A percentile compares a stretch with the other conserved stretches of the same genome.
phyloP scores from a whole-genome alignment of 2,113 vertebrate genomes.

The Felis chaus region DNA sequence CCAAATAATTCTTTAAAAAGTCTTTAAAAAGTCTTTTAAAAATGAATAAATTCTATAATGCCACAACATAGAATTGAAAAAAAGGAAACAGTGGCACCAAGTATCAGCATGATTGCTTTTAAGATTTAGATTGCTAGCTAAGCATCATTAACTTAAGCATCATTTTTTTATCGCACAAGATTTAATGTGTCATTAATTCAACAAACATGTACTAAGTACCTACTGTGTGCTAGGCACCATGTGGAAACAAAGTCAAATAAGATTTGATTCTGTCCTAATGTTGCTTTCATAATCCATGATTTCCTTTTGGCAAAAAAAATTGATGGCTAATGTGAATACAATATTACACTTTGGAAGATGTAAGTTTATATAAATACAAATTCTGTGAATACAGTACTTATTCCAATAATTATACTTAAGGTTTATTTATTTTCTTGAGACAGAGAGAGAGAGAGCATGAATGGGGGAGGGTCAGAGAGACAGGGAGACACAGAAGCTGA shows the following conservation, averaged over 20 bases:
- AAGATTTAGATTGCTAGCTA: background rate
- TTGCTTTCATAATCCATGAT: background rate
- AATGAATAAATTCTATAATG: background rate
- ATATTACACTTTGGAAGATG: background rate
- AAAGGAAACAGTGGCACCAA: background rate
- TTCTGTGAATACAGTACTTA: background rate
- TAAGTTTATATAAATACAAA: background rate
- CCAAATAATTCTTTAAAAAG: background rate
- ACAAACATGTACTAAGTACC: background rate
- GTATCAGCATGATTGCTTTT: background rate
- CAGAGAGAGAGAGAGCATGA: too few species aligned
- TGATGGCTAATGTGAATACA: background rate
- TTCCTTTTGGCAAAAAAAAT: constrained; percentile 25
- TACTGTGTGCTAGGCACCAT: background rate
- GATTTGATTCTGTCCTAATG: background rate
- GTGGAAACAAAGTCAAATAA: background rate
- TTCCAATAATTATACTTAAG: background rate
- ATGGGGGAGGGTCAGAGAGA: too few species aligned
- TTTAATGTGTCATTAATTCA: background rate
- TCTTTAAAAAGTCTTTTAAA: background rate
- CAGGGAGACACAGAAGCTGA: too few species aligned
- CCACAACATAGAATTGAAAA: background rate
- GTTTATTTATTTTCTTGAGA: too few species aligned
- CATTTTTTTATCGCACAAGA: background rate
- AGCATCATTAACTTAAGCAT: background rate